Percentiles rank a stretch among this genome's conserved stretches.
Evolutionary conservation across 1,140 invertebrate species (phyloP).

Genomic region (Micrasema longulum): DNA sequence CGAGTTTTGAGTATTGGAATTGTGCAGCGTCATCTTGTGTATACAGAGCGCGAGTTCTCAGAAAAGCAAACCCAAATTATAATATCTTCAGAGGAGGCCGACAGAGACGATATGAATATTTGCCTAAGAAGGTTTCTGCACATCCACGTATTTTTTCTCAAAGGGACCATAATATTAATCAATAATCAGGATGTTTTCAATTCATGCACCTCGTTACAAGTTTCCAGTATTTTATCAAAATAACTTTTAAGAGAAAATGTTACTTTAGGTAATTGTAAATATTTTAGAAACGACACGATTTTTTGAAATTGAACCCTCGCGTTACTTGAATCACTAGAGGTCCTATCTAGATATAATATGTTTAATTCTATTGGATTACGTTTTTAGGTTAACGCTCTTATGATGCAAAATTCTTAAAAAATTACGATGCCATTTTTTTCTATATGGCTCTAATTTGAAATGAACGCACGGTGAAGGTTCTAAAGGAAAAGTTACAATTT

Average conservation of each 20-base stretch:
- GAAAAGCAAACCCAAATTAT: background rate
- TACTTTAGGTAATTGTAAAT: background rate
- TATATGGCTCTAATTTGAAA: slow-evolving; percentile 36
- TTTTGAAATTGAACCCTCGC: too few species aligned
- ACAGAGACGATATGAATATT: background rate
- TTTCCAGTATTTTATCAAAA: too few species aligned
- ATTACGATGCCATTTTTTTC: slow-evolving; percentile 35
- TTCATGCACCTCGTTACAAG: background rate
- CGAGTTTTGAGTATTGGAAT: too few species aligned
- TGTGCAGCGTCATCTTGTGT: slow-evolving; percentile 11
- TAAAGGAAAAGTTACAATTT: slow-evolving; percentile 31
- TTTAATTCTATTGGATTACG: background rate
- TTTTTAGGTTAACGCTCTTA: background rate
- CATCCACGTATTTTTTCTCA: background rate
- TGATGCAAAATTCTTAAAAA: slow-evolving; percentile 24
- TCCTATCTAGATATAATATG: background rate
- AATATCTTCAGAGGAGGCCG: background rate
- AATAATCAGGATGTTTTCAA: background rate
- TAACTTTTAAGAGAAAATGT: background rate
- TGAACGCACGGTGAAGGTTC: slow-evolving; percentile 19
- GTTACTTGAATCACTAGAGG: too few species aligned
- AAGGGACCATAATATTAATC: background rate
- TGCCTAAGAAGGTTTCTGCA: background rate
- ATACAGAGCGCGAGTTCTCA: background rate
- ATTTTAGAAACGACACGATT: background rate